phyloP scores from a whole-genome alignment of 2,888 invertebrate genomes.

The Megamerina dolium region DNA sequence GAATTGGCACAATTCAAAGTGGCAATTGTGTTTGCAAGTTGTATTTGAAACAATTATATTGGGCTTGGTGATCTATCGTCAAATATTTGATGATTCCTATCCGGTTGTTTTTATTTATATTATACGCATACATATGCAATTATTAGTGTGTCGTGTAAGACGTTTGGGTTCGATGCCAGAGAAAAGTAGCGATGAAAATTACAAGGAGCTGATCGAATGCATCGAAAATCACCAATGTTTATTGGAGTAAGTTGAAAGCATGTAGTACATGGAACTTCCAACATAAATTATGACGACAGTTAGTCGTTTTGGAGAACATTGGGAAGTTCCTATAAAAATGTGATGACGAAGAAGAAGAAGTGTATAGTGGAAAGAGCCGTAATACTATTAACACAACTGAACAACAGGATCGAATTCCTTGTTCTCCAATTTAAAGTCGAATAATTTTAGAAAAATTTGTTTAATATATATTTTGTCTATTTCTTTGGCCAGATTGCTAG shows the following conservation, averaged over 20 bases:
- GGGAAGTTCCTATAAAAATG: neutral
- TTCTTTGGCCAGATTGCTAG: neutral
- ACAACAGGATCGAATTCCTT: no score
- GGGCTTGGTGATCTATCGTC: neutral
- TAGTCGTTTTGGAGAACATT: no score
- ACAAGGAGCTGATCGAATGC: neutral
- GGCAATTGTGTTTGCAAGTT: neutral
- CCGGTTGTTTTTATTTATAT: neutral
- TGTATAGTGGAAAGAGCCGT: no score
- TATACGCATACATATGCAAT: neutral
- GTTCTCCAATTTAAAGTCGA: neutral
- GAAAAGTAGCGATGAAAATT: neutral
- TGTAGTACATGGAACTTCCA: no score
- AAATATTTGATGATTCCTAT: neutral
- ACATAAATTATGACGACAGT: no score
- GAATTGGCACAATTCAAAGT: neutral
- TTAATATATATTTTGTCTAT: no score
- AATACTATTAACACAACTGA: no score
- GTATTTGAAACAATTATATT: neutral
- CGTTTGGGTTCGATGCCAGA: neutral
- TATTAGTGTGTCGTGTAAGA: neutral
- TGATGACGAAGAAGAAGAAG: no score
- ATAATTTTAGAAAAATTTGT: neutral
- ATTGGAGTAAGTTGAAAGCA: neutral
- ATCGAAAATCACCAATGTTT: slow-evolving; percentile 3